These are phyloP conservation scores for Microtus oregoni DNA, from an alignment of 2,113 vertebrate genomes.

Conservation along the genomic window DNA sequence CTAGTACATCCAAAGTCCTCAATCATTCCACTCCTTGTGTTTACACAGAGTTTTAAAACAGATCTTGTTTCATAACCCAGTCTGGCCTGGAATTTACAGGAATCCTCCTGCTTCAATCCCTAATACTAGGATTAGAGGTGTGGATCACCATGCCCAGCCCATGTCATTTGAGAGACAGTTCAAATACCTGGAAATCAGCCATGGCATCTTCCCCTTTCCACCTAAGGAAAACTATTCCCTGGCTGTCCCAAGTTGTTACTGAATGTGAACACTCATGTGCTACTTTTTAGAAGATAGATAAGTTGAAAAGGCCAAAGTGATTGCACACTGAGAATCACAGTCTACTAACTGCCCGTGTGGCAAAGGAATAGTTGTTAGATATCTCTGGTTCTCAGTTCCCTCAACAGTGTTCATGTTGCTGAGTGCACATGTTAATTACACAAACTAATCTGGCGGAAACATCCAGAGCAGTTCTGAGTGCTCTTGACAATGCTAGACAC, in stretches of 20 bases:
- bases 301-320: neutral
- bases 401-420: neutral
- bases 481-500: neutral
- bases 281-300: neutral
- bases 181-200: neutral
- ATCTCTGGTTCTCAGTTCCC: neutral
- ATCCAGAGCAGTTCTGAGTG: neutral
- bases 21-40: neutral
- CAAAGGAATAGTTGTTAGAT: neutral
- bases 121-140: neutral
- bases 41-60: neutral
- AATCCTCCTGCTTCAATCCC: neutral
- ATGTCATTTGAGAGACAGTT: neutral
- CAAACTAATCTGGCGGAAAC: neutral
- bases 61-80: neutral
- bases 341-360: neutral
- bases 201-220: neutral
- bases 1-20: neutral
- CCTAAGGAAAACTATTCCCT: neutral
- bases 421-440: neutral
- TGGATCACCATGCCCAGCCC: neutral
- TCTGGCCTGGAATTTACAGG: neutral
- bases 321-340: neutral
- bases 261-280: neutral
- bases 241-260: accelerated